Evolutionary conservation across 64 coral and sea anemone genomes (phyloP).

Genomic region (Dendronephthya gigantea): DNA sequence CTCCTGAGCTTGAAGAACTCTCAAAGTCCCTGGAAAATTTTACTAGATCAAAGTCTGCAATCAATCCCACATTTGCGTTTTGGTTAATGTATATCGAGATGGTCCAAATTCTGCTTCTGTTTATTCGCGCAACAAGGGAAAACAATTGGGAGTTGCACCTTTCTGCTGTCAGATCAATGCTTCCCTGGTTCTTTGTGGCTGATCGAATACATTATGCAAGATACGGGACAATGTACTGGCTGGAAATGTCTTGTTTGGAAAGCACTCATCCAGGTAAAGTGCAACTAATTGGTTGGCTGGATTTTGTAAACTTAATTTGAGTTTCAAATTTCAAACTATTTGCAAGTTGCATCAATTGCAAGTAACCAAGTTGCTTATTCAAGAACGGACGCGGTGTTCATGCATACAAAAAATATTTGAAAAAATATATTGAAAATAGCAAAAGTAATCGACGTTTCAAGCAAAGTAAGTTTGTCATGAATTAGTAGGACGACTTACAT

Average conservation of each 20-base stretch:
- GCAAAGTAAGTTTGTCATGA: no score
- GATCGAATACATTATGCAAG: background rate
- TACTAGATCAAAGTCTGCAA: background rate
- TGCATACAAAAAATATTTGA: no score
- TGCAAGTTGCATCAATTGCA: background rate
- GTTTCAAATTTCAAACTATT: background rate
- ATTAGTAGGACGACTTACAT: no score
- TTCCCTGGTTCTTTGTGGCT: slow-evolving; percentile 4
- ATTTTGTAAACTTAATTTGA: background rate
- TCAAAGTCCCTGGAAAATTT: background rate
- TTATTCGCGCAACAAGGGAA: slow-evolving; percentile 7
- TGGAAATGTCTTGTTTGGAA: slow-evolving; percentile 9
- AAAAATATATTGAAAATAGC: no score
- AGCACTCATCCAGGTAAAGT: slow-evolving; percentile 1
- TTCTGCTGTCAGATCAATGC: background rate
- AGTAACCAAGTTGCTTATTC: no score
- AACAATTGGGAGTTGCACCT: background rate
- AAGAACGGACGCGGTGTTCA: no score
- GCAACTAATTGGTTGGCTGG: background rate
- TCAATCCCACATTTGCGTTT: background rate
- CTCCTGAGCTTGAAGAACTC: background rate
- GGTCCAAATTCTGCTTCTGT: background rate
- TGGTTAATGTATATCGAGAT: slow-evolving; percentile 8
- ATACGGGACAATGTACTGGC: slow-evolving; percentile 19
- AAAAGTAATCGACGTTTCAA: no score